Conservation (phyloP, 1,140 invertebrate genomes). For the Glomeris maerens region DNA sequence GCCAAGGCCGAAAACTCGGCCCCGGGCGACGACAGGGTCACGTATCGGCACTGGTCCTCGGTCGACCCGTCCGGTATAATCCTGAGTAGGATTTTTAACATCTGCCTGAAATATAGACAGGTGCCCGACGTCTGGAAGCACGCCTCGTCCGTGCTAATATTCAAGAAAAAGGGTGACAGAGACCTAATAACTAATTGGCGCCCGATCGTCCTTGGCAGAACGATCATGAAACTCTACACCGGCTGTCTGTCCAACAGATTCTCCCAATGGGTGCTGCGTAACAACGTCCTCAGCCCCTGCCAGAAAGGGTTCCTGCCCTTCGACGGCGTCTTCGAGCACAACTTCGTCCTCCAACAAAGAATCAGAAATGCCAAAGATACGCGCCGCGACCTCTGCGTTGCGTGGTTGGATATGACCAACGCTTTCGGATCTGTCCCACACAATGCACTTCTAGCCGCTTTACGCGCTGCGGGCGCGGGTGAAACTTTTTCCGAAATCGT, state of each 20-base stretch:
- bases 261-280: background rate
- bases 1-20: conserved; percentile 4
- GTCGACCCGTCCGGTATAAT: conserved; percentile 1
- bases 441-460: conserved; percentile 11
- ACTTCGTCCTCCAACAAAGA: conserved; percentile 4
- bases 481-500: conserved; percentile 11
- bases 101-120: background rate
- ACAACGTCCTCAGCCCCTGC: conserved; percentile 4
- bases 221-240: conserved; percentile 14
- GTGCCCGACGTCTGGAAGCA: conserved; percentile 11
- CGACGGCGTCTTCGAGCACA: conserved; percentile 15
- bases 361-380: conserved; percentile 14
- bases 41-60: background rate
- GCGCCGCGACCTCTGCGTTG: conserved; percentile 11
- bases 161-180: conserved; percentile 16
- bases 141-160: conserved; percentile 16
- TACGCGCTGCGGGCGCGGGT: conserved; percentile 11
- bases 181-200: conserved; percentile 19
- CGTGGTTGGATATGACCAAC: conserved; percentile 21
- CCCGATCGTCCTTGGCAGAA: conserved; percentile 17
- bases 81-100: conserved; percentile 2
- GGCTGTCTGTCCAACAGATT: conserved; percentile 8
- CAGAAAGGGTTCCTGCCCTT: conserved; percentile 20
- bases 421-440: conserved; percentile 28
- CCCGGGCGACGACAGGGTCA: conserved; percentile 11